Percentiles rank a stretch among this genome's conserved stretches.
Conservation (phyloP, 2,888 invertebrate species). For the Macrosoma leucophasiata region DNA sequence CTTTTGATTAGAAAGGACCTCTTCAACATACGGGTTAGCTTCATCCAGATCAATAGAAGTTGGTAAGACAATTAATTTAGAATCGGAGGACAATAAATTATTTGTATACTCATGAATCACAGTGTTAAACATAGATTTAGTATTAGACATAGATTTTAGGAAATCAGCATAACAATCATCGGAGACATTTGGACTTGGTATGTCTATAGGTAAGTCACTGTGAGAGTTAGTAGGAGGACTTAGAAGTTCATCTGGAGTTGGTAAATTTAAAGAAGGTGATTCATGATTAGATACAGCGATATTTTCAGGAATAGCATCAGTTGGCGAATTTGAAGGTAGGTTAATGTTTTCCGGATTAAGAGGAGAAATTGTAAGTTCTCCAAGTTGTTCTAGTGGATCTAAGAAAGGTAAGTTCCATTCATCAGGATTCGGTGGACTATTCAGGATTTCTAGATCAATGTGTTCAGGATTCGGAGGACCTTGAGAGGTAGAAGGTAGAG, state of each 20-base stretch:
- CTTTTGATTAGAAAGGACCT: background rate
- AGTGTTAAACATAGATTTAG: background rate
- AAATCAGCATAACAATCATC: constrained; percentile 8
- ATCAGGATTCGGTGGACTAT: background rate
- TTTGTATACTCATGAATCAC: constrained; percentile 8
- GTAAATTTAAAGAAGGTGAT: too few relatives aligned
- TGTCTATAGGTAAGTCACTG: background rate
- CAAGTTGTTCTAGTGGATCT: constrained; percentile 1
- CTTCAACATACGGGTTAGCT: constrained; percentile 4
- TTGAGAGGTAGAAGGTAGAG: background rate
- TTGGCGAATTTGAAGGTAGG: background rate
- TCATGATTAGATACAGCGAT: too few relatives aligned
- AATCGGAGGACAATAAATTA: background rate
- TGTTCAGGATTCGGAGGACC: background rate
- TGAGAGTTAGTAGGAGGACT: background rate
- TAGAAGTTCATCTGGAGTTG: background rate
- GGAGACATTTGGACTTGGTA: background rate
- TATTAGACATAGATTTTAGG: constrained; percentile 5
- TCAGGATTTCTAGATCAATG: background rate
- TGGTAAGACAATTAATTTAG: constrained; percentile 4
- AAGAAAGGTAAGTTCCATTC: constrained; percentile 2
- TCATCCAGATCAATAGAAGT: constrained; percentile 11
- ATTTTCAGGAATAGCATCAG: background rate
- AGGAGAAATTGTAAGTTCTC: constrained; percentile 2
- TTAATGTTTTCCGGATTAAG: background rate